Evolutionary conservation across 2,113 vertebrate genomes (phyloP).

Genomic region (Halcyon senegalensis): DNA sequence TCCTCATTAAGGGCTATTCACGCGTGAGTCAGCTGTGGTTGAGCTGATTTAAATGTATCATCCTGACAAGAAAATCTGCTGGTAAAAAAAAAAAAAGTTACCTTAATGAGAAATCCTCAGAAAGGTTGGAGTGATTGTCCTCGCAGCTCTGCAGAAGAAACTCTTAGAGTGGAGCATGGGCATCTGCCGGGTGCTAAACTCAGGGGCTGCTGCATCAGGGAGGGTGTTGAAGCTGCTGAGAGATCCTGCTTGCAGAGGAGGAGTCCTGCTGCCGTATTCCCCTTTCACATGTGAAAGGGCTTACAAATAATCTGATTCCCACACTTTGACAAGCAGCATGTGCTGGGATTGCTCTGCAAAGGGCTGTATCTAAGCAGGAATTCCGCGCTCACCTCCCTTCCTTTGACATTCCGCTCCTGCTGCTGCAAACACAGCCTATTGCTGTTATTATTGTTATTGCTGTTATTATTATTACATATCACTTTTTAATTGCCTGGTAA

Average conservation of each 20-base stretch:
- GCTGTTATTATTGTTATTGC: neutral
- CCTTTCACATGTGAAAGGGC: neutral
- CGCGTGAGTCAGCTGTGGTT: neutral
- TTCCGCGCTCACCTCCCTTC: neutral
- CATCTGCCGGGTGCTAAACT: neutral
- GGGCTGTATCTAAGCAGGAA: neutral
- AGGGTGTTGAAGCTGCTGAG: neutral
- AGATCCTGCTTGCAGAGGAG: neutral
- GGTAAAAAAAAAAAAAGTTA: neutral
- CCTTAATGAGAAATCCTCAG: neutral
- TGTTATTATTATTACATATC: neutral
- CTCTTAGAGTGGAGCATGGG: rapidly evolving
- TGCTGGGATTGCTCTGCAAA: neutral
- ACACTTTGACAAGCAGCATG: rapidly evolving
- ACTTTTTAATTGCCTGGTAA: constrained; percentile 35
- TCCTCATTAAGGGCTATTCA: neutral
- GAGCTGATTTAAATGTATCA: neutral
- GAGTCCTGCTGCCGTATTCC: rapidly evolving
- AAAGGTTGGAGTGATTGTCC: neutral
- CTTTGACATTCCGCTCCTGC: neutral
- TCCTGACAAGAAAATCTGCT: neutral
- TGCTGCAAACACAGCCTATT: neutral
- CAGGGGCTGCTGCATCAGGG: neutral
- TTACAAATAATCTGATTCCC: neutral
- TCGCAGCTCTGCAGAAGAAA: neutral